phyloP scores from a whole-genome alignment of 2,113 vertebrate genomes.

The Tetraodon nigroviridis region DNA sequence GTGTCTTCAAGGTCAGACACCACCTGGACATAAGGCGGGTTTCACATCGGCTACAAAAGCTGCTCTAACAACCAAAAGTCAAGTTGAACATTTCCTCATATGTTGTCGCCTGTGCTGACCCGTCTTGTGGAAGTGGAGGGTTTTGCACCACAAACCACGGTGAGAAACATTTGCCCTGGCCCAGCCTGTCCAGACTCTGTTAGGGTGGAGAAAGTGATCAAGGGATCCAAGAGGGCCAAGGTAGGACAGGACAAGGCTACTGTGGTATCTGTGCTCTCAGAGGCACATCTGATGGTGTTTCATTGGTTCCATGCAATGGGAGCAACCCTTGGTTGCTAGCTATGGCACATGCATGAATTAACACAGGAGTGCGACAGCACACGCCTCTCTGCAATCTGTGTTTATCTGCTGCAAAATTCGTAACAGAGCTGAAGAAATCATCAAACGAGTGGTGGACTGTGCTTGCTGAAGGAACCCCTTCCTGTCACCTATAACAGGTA shows the following conservation, averaged over 20 bases:
- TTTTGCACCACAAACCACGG: neutral
- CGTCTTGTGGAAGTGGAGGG: slow-evolving; percentile 1
- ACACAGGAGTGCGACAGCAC: too few relatives aligned
- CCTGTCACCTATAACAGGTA: too few relatives aligned
- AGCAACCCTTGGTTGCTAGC: neutral
- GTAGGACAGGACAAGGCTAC: neutral
- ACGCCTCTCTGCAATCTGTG: too few relatives aligned
- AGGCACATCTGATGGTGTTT: slow-evolving; percentile 12
- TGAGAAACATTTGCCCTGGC: neutral
- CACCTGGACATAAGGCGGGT: slow-evolving; percentile 3
- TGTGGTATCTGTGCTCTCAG: slow-evolving; percentile 2
- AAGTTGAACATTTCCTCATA: neutral
- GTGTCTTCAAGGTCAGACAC: slow-evolving; percentile 3
- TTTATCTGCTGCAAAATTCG: neutral
- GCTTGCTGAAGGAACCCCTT: too few relatives aligned
- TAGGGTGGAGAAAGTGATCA: neutral
- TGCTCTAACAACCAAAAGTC: neutral
- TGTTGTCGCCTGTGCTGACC: neutral
- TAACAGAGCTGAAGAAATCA: too few relatives aligned
- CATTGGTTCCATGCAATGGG: neutral
- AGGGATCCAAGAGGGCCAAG: neutral
- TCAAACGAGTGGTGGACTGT: too few relatives aligned
- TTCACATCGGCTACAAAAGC: slow-evolving; percentile 10
- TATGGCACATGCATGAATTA: too few relatives aligned
- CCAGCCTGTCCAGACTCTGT: too few relatives aligned